These are phyloP conservation scores for Pangasius macronema DNA, from an alignment of 2,797 vertebrate species.

Conservation along the genomic window DNA sequence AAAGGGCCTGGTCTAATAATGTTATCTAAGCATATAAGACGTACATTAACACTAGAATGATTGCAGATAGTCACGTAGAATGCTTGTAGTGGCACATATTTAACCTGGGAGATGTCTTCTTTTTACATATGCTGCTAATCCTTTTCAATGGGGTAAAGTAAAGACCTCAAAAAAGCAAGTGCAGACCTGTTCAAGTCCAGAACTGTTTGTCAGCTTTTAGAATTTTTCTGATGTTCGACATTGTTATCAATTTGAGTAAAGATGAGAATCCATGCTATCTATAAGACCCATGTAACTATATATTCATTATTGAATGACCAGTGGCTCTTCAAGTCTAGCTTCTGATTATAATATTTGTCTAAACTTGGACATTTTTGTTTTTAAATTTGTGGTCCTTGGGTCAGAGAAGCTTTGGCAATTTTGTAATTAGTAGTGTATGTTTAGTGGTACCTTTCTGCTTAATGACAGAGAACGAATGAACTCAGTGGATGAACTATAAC, in stretches of 20 bases:
- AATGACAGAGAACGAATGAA: background rate
- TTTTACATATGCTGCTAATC: background rate
- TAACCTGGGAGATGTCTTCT: background rate
- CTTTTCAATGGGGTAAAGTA: background rate
- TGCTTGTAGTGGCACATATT: background rate
- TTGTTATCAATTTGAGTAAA: background rate
- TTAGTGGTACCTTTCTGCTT: background rate
- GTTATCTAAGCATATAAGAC: background rate
- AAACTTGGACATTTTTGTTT: conserved; percentile 22
- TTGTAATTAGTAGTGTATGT: background rate
- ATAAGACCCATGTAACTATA: background rate
- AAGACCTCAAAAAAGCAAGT: background rate
- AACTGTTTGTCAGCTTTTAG: background rate
- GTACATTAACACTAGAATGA: background rate
- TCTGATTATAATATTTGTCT: conserved; percentile 20
- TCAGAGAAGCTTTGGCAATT: background rate
- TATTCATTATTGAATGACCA: background rate
- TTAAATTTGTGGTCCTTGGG: conserved; percentile 9
- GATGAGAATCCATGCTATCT: background rate
- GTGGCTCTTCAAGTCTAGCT: conserved; percentile 11
- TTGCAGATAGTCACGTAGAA: no score
- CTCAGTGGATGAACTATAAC: background rate
- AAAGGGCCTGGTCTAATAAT: background rate
- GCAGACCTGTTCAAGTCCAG: background rate
- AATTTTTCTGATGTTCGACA: background rate